Base-by-base conservation (phyloP, 2,888 invertebrate species). In the Meloe dianella region DNA sequence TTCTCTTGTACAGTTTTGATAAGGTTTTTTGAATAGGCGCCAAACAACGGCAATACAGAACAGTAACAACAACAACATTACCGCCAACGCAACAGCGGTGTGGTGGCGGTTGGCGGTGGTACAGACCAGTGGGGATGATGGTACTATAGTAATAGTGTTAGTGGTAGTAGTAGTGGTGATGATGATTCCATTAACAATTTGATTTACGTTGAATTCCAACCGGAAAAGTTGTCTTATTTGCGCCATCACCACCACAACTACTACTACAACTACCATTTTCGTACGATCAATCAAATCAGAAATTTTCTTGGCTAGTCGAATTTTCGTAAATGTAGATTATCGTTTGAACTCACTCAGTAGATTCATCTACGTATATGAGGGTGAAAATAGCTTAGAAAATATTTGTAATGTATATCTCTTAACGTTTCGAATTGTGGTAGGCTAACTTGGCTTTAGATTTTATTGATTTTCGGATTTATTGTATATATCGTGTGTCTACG, bases 1-100 rank as follows among this genome's bases (percentile, higher is more conserved):
- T 83, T 75, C 75, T 66, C 68, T 66, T 63, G 63, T 66, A 64
- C 63, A 68, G 68, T 66, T 68, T 60, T 68, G 68, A 68, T 68
- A 65, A 63, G 60, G 65, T 41, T 68, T 68, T 68, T 68, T 68
- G 47, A 47, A 6, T 8, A 20, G n/a, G 35, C 51, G 56, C 51
- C n/a, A 32, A 35, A 38, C 17, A 41, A 17, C 17, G n/a, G 41
- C 6, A 0, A n/a, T 17, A 41, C n/a, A 38, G 7, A 47, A 47
- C 20, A 47, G 7, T 14, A 38, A 6, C 47, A 47, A 20, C 47
- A 22, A 20, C 2, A 47, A 2, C 4, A 47, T 4, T 2, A 20
- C 47, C 47, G 12, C 47, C 47, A 47, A 9, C 47, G 47, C 20
- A 47, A 47, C 20, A 22, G 10, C 20, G n/a, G 9, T 7, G 3